These are phyloP conservation scores for Mus minutoides DNA, from an alignment of 2,797 vertebrate species.

Conservation along the genomic window DNA sequence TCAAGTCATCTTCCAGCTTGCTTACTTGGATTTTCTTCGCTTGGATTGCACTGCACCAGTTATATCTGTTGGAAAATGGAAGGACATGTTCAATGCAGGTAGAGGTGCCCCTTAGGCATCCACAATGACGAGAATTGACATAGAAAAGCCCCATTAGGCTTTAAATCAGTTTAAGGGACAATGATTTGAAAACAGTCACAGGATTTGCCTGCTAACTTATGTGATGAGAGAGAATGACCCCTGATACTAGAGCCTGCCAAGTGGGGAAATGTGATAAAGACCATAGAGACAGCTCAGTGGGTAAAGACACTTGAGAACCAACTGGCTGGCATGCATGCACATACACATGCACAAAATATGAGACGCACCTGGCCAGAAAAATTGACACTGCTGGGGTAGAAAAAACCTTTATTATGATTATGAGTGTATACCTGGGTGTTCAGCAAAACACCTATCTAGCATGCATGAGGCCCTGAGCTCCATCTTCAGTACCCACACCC, in stretches of 20 bases:
- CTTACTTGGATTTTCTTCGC: constrained; percentile 99
- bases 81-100: constrained; percentile 58
- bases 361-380: not conserved
- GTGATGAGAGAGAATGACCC: not conserved
- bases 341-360: not conserved
- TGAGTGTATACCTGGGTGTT: not conserved
- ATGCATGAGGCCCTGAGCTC: not conserved
- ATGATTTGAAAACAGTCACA: not conserved
- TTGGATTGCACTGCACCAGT: constrained; percentile 97
- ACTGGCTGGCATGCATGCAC: fast-evolving
- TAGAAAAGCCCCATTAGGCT: not conserved
- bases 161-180: not conserved
- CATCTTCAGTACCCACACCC: not conserved
- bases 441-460: not conserved
- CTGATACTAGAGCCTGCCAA: not conserved
- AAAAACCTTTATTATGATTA: not conserved
- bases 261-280: not conserved
- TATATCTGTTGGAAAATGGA: constrained; percentile 90
- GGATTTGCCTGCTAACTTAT: not conserved
- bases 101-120: not conserved
- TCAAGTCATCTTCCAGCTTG: constrained; percentile 89
- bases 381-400: not conserved
- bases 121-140: not conserved
- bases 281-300: not conserved
- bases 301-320: not conserved